Percentiles rank a stretch among this genome's conserved stretches.
Conservation (phyloP, 1,140 invertebrate species). For the Andricus grossulariae region DNA sequence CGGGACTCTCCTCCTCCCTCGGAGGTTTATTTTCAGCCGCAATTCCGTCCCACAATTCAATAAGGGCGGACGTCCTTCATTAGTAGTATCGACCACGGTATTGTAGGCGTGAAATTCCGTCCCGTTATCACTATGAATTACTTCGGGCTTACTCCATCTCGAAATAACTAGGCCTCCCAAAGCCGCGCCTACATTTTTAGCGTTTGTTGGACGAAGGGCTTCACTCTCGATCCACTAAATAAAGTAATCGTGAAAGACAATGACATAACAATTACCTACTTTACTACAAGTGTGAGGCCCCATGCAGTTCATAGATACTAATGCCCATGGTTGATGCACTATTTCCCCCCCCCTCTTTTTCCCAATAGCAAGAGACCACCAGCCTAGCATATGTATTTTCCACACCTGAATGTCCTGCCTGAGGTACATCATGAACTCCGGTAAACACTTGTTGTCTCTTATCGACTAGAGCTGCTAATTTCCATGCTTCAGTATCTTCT, state of each 20-base stretch:
- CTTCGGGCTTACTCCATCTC: slow-evolving; percentile 30
- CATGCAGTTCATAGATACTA: neutral
- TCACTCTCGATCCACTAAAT: slow-evolving; percentile 33
- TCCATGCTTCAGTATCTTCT: neutral
- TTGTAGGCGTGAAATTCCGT: slow-evolving; percentile 44
- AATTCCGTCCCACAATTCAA: no score
- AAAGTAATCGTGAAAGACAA: slow-evolving; percentile 34
- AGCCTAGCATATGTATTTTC: no score
- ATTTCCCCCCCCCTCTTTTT: no score
- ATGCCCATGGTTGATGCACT: no score
- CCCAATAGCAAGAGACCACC: no score
- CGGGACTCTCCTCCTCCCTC: no score
- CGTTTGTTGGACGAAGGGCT: no score
- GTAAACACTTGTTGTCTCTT: neutral
- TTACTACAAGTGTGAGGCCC: neutral
- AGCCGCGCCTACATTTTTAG: no score
- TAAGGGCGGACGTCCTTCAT: no score
- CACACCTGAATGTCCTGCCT: no score
- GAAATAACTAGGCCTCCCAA: slow-evolving; percentile 4
- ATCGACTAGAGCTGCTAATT: neutral
- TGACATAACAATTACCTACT: slow-evolving; percentile 8
- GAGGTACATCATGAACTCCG: neutral
- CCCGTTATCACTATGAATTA: slow-evolving; percentile 49
- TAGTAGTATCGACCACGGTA: no score
- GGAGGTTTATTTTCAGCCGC: no score